These are phyloP conservation scores for Caradrina kadenii DNA, from an alignment of 2,888 invertebrate species.

Conservation along the genomic window DNA sequence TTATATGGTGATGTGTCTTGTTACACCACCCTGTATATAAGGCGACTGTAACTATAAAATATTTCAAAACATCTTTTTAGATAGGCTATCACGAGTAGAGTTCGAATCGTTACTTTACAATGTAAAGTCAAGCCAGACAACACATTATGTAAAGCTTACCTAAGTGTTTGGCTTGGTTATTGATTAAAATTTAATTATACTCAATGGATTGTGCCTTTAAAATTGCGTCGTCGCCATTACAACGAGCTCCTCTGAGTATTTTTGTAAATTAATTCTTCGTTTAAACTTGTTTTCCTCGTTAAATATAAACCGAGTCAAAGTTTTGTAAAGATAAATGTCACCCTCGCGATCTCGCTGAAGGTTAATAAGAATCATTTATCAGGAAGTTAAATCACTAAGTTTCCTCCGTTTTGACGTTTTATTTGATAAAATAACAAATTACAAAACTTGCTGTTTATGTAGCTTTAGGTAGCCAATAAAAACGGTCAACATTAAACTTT, in stretches of 20 bases:
- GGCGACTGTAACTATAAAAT: too few relatives aligned
- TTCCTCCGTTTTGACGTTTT: conserved; percentile 50
- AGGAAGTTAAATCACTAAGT: conserved; percentile 60
- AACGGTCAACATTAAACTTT: conserved; percentile 2
- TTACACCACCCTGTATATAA: too few relatives aligned
- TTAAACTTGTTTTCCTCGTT: conserved; percentile 36
- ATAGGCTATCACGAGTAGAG: not conserved
- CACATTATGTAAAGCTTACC: not conserved
- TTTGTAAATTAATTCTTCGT: conserved; percentile 25
- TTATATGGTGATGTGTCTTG: too few relatives aligned
- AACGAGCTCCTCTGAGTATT: conserved; percentile 3
- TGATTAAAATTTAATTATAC: not conserved
- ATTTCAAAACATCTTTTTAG: too few relatives aligned
- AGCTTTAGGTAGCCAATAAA: conserved; percentile 6
- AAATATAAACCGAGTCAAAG: conserved; percentile 42
- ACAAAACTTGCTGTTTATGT: conserved; percentile 30
- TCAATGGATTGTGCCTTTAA: not conserved
- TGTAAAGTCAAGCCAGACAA: not conserved
- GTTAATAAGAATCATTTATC: conserved; percentile 64
- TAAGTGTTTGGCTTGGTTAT: not conserved
- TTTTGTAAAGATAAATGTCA: conserved; percentile 57
- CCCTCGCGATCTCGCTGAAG: conserved; percentile 51
- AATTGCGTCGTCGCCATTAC: not conserved
- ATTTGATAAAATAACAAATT: conserved; percentile 51
- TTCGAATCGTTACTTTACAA: not conserved